Conservation (phyloP, 2,113 vertebrate species). For the Menidia beryllina region DNA sequence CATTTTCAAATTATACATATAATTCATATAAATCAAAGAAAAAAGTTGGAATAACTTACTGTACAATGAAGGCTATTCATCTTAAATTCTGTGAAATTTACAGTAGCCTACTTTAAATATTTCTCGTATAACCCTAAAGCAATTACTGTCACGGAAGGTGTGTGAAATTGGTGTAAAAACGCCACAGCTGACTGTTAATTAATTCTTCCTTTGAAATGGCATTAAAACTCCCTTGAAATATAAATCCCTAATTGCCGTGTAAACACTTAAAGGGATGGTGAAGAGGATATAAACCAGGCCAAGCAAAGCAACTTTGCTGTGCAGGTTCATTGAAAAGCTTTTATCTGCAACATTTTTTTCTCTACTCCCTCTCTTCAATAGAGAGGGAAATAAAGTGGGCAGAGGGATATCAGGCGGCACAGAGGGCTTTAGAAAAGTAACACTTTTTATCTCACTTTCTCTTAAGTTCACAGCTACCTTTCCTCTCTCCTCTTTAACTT, state of each 20-base stretch:
- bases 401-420: conserved; percentile 26
- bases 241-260: conserved; percentile 67
- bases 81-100: too few species aligned
- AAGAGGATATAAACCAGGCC: conserved; percentile 51
- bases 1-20: too few species aligned
- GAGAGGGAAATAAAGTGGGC: conserved; percentile 26
- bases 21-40: too few species aligned
- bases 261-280: conserved; percentile 59
- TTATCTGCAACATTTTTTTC: conserved; percentile 46
- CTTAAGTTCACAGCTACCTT: background rate
- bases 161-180: conserved; percentile 77
- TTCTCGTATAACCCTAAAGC: conserved; percentile 64
- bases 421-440: too few species aligned
- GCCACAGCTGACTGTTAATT: conserved; percentile 67
- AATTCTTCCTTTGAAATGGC: conserved; percentile 74
- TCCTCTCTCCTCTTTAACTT: conserved; percentile 1
- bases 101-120: conserved; percentile 46
- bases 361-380: conserved; percentile 37
- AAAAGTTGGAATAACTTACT: too few species aligned
- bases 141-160: conserved; percentile 73
- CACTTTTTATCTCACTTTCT: conserved; percentile 32
- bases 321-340: conserved; percentile 62
- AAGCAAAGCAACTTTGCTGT: conserved; percentile 62
- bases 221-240: conserved; percentile 74
- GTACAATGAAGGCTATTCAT: too few species aligned